Evolutionary conservation across 1,140 invertebrate genomes (phyloP).

Genomic region (Glomeris maerens): DNA sequence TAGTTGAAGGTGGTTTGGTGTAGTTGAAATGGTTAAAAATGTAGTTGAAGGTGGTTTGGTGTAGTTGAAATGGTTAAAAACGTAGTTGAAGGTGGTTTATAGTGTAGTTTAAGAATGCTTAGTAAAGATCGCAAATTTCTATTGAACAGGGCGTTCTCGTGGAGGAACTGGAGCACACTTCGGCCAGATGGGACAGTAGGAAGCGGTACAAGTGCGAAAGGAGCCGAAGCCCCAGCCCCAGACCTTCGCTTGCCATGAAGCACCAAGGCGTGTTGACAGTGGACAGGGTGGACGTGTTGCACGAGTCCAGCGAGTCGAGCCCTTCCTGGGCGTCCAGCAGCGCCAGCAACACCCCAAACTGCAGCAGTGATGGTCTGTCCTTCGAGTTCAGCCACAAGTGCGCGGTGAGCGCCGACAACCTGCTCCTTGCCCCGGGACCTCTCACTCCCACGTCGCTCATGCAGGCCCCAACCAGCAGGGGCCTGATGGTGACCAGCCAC

Average conservation of each 20-base stretch:
- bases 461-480: not conserved
- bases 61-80: too few species aligned
- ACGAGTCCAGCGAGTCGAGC: conserved; percentile 14
- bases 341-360: conserved; percentile 18
- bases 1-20: too few species aligned
- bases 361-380: conserved; percentile 12
- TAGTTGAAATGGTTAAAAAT: too few species aligned
- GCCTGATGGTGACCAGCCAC: not conserved
- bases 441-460: not conserved
- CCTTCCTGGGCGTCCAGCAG: conserved; percentile 20
- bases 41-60: too few species aligned
- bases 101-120: too few species aligned
- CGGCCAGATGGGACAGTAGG: not conserved
- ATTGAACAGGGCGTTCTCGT: conserved; percentile 1
- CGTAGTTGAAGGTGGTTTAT: too few species aligned
- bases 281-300: not conserved
- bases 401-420: conserved; percentile 16
- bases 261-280: not conserved
- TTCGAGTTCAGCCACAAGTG: conserved; percentile 22
- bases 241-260: not conserved
- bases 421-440: conserved; percentile 4
- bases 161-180: not conserved
- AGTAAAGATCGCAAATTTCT: too few species aligned
- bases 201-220: not conserved
- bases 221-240: not conserved